Conservation (phyloP, 1,140 invertebrate species). For the Chrysopa pallens region DNA sequence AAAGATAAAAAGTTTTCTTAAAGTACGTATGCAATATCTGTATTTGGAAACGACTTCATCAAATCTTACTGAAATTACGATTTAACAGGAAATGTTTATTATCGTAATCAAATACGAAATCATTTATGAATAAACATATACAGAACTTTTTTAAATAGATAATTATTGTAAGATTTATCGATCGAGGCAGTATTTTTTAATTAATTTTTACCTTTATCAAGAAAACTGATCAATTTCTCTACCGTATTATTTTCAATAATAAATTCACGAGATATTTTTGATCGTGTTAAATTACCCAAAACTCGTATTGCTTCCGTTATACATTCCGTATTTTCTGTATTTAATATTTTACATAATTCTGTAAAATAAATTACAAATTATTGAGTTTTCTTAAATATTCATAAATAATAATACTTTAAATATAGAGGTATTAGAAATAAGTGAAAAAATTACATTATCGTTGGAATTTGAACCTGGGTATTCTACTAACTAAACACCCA, state of each 20-base stretch:
- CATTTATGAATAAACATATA: neutral
- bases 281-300: conserved; percentile 44
- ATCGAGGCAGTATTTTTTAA: too few relatives aligned
- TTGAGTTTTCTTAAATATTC: too few relatives aligned
- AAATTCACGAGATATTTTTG: conserved; percentile 33
- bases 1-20: conserved; percentile 8
- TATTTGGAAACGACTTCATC: too few relatives aligned
- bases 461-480: too few relatives aligned
- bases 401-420: too few relatives aligned
- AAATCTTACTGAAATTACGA: neutral
- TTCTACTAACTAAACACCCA: too few relatives aligned
- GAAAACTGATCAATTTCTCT: conserved; percentile 10
- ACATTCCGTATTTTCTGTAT: conserved; percentile 29
- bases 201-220: conserved; percentile 12
- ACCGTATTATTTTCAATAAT: conserved; percentile 28
- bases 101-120: neutral
- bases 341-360: conserved; percentile 17
- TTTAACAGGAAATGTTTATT: too few relatives aligned
- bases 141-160: neutral
- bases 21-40: neutral
- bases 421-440: too few relatives aligned
- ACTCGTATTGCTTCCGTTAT: conserved; percentile 42
- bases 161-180: neutral
- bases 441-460: too few relatives aligned
- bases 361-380: conserved; percentile 5